Evolutionary conservation across 1,140 invertebrate species (phyloP), one percentile per base, ranked within the genome.

Genomic region (Anoplolepis gracilipes): DNA sequence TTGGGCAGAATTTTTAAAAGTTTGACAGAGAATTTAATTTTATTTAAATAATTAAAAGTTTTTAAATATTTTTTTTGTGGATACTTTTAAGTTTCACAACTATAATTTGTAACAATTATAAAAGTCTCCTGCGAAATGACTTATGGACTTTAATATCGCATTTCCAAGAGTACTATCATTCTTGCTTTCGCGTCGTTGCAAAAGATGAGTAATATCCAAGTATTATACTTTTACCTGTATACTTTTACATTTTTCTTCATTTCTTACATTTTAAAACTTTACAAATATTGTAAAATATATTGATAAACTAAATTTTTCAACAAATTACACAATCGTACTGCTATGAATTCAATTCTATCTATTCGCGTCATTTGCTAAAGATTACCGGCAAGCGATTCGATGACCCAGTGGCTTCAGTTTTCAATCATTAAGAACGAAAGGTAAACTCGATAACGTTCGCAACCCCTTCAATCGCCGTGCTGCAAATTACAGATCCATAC

Each of bases 401-500:
- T 72, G 65, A 72, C 65, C 49, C 67, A 72, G 36, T 70, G 39
- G 65, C 67, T 72, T 72, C 53, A 42, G 53, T 72, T 72, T 72
- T 82, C 67, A 36, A 82, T 73, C 55, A 59, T 82, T 82, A 73
- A 8, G 53, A 30, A 59, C 67, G 36, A 82, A 8, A 25, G 67
- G 61, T 72, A 70, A 69, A 81, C 49, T 57, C 64, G 49, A 81
- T 81, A 70, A 81, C 55, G 39, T 25, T 19, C 65, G 65, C 65
- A 65, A 65, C 59, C 42, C 30, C 16, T 30, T 70, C 36, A 65
- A 28, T 70, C 33, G n/a, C 33, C 19, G 36, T 30, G 30, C 64
- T 33, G 19, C 42, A 59, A 72, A 73, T 82, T 73, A 82, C 46
- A 36, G 57, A 11, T 55, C 30, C 49, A 25, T 55, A 28, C 57